Base-by-base conservation (phyloP, 2,797 vertebrate genomes). In the Enteromius paludinosus region DNA sequence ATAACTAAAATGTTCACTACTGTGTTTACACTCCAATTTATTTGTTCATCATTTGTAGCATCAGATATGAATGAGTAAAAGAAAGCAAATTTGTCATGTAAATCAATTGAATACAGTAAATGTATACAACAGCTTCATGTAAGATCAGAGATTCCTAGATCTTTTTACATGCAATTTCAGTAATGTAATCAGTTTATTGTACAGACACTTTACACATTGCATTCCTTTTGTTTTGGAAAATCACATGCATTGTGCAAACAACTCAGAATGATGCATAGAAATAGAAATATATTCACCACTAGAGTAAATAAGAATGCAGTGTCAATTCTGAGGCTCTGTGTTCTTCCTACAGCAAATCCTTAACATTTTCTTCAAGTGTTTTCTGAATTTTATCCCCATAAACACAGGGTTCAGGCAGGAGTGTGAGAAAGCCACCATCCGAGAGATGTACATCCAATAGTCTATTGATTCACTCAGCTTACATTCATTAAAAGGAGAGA, bases 371-470 rank as follows among this genome's bases (percentile, higher is more conserved):
- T 90, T 94, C 83, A 98, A 87, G 88, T 98, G 96, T 15, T 84
- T 95, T 88, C 95, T 97, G 92, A 97, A 99, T 90, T 99, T 98
- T 72, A 97, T 90, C 3, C 97, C 97, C 0, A 96, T 93, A 20
- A 99, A 96, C 68, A 99, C 91, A 0, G 98, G 98, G 87, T 99
- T 97, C 28, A 99, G 93, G 88, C 96, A 98, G 88, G 97, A 99
- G 86, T 99, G 97, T 1, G 94, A 97, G 87, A 95, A 97, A 20
- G 97, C 97, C 25, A 97, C 65, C 23, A 95, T 86, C 7, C 94
- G 93, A 81, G 93, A 93, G 81, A 97, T 38, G 43, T 93, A 86
- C 64, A 95, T 86, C 12, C 92, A 92, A 0, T 95, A 93, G 4
- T 86, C 89, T 12, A 95, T 33, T 0, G 30, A 68, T 6, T 82